Evolutionary conservation across 2,888 invertebrate genomes (phyloP).

Genomic region (Dryocosmus kuriphilus): DNA sequence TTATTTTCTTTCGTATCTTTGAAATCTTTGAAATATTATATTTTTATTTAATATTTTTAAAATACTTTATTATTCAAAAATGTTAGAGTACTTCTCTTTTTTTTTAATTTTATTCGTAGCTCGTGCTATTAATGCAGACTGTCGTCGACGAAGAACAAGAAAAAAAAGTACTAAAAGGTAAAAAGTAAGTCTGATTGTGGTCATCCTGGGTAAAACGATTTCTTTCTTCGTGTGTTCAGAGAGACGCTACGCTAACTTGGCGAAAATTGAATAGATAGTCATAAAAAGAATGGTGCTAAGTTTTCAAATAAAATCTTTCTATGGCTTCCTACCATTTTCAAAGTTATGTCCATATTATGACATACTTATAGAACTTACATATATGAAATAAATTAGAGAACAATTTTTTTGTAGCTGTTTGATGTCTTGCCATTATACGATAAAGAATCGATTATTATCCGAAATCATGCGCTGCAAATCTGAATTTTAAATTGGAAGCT

Average conservation of each 20-base stretch:
- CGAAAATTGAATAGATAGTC: slow-evolving; percentile 37
- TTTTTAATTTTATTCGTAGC: not conserved
- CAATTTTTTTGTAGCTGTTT: not conserved
- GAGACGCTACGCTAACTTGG: slow-evolving; percentile 30
- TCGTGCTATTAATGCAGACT: not conserved
- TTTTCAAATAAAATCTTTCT: slow-evolving; percentile 17
- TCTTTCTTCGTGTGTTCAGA: slow-evolving; percentile 14
- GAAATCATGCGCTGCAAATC: not conserved
- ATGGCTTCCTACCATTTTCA: slow-evolving; percentile 5
- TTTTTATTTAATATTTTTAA: not conserved
- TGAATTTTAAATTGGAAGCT: no score
- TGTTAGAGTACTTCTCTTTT: not conserved
- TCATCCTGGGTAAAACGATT: slow-evolving; percentile 36
- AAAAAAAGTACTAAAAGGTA: not conserved
- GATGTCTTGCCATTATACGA: not conserved
- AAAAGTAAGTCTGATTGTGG: slow-evolving; percentile 15
- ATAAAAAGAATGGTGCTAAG: slow-evolving; percentile 13
- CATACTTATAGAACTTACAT: not conserved
- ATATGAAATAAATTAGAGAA: not conserved
- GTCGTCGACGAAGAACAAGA: not conserved
- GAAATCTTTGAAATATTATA: no score
- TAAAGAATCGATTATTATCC: not conserved
- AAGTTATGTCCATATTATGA: not conserved
- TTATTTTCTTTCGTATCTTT: no score
- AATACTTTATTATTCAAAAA: not conserved